phyloP scores from a whole-genome alignment of 2,113 vertebrate genomes.

The Clinocottus analis region DNA sequence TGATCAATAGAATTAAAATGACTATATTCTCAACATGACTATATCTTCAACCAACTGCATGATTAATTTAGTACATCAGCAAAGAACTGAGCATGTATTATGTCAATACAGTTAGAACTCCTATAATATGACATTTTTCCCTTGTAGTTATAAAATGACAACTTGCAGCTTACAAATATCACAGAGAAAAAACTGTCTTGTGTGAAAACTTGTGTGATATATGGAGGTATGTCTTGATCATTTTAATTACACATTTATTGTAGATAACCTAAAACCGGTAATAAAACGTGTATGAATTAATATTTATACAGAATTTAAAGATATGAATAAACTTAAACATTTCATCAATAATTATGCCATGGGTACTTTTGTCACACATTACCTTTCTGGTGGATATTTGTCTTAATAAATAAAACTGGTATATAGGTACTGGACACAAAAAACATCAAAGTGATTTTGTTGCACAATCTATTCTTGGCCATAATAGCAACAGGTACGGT shows the following conservation, averaged over 20 bases:
- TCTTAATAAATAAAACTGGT: background rate
- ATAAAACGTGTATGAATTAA: background rate
- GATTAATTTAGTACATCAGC: background rate
- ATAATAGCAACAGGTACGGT: background rate
- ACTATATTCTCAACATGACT: too few species aligned
- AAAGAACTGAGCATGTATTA: background rate
- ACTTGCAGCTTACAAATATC: background rate
- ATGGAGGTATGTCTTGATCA: too few species aligned
- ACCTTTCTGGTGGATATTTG: background rate
- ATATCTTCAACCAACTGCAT: background rate
- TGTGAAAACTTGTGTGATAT: background rate
- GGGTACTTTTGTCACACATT: background rate
- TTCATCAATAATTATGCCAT: background rate
- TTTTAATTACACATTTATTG: background rate
- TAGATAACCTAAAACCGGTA: background rate
- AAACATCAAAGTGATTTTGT: background rate
- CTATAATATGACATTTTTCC: background rate
- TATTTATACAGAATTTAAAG: background rate
- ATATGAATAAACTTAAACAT: background rate
- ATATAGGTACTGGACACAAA: too few species aligned
- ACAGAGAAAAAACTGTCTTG: background rate
- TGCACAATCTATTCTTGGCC: background rate
- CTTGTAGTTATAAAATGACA: background rate
- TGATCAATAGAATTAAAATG: background rate
- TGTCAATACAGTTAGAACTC: background rate